Conservation (phyloP, 2,113 vertebrate species). For the Cynoglossus semilaevis region DNA sequence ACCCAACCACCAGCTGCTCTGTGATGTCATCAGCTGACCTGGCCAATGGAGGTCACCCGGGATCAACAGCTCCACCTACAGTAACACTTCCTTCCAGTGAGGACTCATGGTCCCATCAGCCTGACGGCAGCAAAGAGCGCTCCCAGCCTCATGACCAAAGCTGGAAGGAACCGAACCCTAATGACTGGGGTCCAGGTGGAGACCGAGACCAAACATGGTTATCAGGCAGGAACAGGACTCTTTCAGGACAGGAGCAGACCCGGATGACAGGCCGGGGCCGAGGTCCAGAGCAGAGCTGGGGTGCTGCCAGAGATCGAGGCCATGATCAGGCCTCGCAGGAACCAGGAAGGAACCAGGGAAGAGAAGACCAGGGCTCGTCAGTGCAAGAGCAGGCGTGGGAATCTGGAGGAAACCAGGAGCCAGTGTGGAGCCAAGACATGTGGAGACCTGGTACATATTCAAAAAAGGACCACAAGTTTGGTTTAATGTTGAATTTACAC, state of each 20-base stretch:
- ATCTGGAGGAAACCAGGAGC: constrained; percentile 24
- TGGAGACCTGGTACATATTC: constrained; percentile 55
- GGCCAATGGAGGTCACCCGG: constrained; percentile 61
- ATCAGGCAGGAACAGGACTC: constrained; percentile 37
- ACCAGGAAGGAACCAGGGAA: constrained; percentile 36
- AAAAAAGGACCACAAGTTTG: background rate
- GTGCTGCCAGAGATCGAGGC: constrained; percentile 22
- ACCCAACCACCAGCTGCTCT: constrained; percentile 67
- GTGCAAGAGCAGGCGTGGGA: constrained; percentile 36
- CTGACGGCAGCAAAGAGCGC: constrained; percentile 32
- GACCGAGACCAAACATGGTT: constrained; percentile 50
- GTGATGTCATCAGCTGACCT: constrained; percentile 62
- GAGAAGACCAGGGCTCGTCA: constrained; percentile 5
- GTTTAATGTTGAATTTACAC: too few species aligned
- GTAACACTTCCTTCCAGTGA: constrained; percentile 77
- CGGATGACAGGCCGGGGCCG: constrained; percentile 37
- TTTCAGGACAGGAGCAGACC: constrained; percentile 6
- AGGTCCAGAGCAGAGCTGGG: constrained; percentile 29
- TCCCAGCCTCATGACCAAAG: constrained; percentile 42
- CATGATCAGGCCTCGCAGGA: constrained; percentile 35
- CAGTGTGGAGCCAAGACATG: constrained; percentile 37
- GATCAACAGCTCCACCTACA: constrained; percentile 63
- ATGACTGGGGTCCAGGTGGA: constrained; percentile 28
- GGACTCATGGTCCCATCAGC: constrained; percentile 56
- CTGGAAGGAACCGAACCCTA: constrained; percentile 38